Base-by-base conservation (phyloP, 92 coral and sea anemone genomes). In the Meandrina meandrites region DNA sequence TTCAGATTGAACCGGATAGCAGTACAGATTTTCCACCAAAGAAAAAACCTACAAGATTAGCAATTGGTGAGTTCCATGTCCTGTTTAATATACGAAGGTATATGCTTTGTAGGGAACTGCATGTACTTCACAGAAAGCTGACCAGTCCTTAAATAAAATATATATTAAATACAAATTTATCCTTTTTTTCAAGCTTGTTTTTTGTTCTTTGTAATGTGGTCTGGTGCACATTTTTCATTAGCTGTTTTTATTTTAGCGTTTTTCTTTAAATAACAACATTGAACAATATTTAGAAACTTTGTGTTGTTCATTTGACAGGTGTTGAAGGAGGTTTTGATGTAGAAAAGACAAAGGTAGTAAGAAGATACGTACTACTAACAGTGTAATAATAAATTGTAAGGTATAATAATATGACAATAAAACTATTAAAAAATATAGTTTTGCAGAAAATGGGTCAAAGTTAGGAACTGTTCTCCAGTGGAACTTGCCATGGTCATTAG, bases 241-340 rank as follows among this genome's bases (percentile, higher is more conserved):
- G 6, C 6, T 40, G 45, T 4, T 13, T 48, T 48, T 12, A 8
- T 4, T 48, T 8, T 48, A 48, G n/a, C n/a, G n/a, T n/a, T n/a
- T n/a, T n/a, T n/a, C n/a, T n/a, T n/a, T n/a, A n/a, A n/a, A n/a
- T n/a, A n/a, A n/a, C n/a, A n/a, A n/a, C n/a, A n/a, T n/a, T n/a
- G n/a, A n/a, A n/a, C n/a, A n/a, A n/a, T n/a, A 60, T 60, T 60
- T 24, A 60, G 30, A 60, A 60, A 28, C 5, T 66, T 14, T 66
- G 35, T 66, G 32, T 66, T 37, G 8, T 42, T 24, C 13, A 16
- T 56, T 45, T 83, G 57, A 11, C 37, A 97, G 99, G 99, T 56
- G 94, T 97, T 85, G 99, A 97, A 87, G 99, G 99, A 71, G 99
- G 99, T 16, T 97, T 97, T 91, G 96, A 93, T 67, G 87, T 91